phyloP scores from a whole-genome alignment of 1,140 invertebrate genomes.

The Zaprionus gabonicus region DNA sequence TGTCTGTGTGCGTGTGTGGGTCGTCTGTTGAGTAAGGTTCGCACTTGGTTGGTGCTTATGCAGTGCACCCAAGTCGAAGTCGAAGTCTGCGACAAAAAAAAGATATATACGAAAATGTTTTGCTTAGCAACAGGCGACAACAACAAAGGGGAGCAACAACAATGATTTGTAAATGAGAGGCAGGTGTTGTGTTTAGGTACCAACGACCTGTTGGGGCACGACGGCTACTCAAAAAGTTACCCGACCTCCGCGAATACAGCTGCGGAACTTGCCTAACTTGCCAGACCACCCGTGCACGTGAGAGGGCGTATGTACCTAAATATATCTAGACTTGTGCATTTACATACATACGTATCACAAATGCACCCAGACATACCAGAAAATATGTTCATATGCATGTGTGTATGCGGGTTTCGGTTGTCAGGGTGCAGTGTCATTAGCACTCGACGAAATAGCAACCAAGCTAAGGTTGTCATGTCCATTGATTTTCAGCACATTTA shows the following conservation, averaged over 20 bases:
- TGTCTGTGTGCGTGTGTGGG: background rate
- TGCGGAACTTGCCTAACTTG: slow-evolving; percentile 42
- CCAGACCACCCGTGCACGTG: slow-evolving; percentile 38
- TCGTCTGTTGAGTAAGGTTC: slow-evolving; percentile 39
- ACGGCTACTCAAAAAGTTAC: slow-evolving; percentile 42
- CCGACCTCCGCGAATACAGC: slow-evolving; percentile 7
- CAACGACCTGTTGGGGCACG: slow-evolving; percentile 37
- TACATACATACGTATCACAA: background rate
- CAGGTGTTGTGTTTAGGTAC: slow-evolving; percentile 31
- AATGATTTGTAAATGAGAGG: slow-evolving; percentile 12
- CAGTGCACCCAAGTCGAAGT: slow-evolving; percentile 28
- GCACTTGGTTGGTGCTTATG: slow-evolving; percentile 18
- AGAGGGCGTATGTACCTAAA: slow-evolving; percentile 3
- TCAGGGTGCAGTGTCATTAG: slow-evolving; percentile 60
- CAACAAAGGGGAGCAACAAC: slow-evolving; percentile 44
- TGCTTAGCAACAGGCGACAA: slow-evolving; percentile 55
- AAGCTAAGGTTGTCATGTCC: slow-evolving; percentile 17
- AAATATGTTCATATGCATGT: background rate
- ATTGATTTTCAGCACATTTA: no score
- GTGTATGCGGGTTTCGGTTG: slow-evolving; percentile 12
- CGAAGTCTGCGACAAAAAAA: slow-evolving; percentile 41
- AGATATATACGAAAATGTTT: slow-evolving; percentile 43
- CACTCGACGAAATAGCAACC: slow-evolving; percentile 51
- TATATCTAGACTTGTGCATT: slow-evolving; percentile 31
- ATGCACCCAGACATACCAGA: background rate